Evolutionary conservation across 2,797 vertebrate species (phyloP).

Genomic region (Gephyroberyx darwinii): DNA sequence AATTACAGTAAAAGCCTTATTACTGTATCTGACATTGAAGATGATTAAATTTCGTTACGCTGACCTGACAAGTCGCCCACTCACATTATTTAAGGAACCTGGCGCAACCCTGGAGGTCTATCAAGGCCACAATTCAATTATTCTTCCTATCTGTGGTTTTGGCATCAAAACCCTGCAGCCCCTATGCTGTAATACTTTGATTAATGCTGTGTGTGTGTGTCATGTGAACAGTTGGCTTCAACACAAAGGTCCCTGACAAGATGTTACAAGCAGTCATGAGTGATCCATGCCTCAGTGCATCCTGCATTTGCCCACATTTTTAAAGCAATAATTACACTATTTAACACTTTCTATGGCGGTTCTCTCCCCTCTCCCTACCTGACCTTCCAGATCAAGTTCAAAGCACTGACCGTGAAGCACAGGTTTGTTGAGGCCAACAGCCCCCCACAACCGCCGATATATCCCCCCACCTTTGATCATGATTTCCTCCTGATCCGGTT

Average conservation of each 20-base stretch:
- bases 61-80: slow-evolving; percentile 77
- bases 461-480: slow-evolving; percentile 72
- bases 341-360: slow-evolving; percentile 3
- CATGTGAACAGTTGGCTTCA: neutral
- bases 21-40: slow-evolving; percentile 82
- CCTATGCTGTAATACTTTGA: slow-evolving; percentile 32
- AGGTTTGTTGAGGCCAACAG: slow-evolving; percentile 32
- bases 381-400: slow-evolving; percentile 56
- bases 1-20: slow-evolving; percentile 90
- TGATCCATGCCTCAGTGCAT: neutral
- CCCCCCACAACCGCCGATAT: slow-evolving; percentile 54
- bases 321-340: slow-evolving; percentile 5
- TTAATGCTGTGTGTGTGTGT: slow-evolving; percentile 23
- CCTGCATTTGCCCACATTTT: slow-evolving; percentile 5
- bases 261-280: neutral
- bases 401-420: slow-evolving; percentile 32
- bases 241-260: neutral
- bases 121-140: slow-evolving; percentile 46
- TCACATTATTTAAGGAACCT: slow-evolving; percentile 59
- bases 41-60: slow-evolving; percentile 89
- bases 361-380: slow-evolving; percentile 40
- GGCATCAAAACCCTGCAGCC: neutral
- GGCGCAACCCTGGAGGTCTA: slow-evolving; percentile 30
- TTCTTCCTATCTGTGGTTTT: slow-evolving; percentile 17
- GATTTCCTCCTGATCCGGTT: slow-evolving; percentile 70